A percentile compares a stretch with the other conserved stretches of the same genome.
Conservation (phyloP, 2,113 vertebrate species). For the Amia ocellicauda region DNA sequence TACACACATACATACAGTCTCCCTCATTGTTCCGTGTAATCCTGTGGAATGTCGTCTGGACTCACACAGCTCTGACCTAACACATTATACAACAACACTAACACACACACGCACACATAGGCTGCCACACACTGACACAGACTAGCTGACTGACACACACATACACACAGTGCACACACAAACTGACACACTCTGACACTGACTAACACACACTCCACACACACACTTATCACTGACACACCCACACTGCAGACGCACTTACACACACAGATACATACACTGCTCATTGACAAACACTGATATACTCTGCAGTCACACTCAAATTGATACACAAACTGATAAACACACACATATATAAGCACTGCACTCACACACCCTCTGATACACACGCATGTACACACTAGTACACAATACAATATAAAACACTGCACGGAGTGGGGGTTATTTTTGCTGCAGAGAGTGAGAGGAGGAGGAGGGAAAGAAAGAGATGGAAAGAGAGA, state of each 20-base stretch:
- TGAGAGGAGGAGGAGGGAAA: neutral
- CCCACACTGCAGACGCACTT: neutral
- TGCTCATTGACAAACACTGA: too few species aligned
- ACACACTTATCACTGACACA: neutral
- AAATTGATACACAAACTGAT: neutral
- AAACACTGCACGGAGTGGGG: neutral
- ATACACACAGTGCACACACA: too few species aligned
- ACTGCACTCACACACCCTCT: neutral
- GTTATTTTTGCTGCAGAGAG: neutral
- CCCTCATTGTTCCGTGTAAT: too few species aligned
- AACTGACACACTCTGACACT: neutral
- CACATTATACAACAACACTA: constrained; percentile 11
- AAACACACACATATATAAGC: constrained; percentile 17
- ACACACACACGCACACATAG: neutral
- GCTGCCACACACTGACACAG: neutral
- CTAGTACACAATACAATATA: constrained; percentile 4
- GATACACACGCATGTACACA: constrained; percentile 15
- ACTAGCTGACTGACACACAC: too few species aligned
- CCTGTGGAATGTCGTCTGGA: too few species aligned
- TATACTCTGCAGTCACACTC: too few species aligned
- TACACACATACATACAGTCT: neutral
- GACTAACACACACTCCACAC: neutral
- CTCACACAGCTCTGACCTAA: too few species aligned
- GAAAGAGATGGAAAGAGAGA: neutral
- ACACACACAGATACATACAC: constrained; percentile 22